phyloP scores from a whole-genome alignment of 2,113 vertebrate species.

The Rhadina sibilatrix region DNA sequence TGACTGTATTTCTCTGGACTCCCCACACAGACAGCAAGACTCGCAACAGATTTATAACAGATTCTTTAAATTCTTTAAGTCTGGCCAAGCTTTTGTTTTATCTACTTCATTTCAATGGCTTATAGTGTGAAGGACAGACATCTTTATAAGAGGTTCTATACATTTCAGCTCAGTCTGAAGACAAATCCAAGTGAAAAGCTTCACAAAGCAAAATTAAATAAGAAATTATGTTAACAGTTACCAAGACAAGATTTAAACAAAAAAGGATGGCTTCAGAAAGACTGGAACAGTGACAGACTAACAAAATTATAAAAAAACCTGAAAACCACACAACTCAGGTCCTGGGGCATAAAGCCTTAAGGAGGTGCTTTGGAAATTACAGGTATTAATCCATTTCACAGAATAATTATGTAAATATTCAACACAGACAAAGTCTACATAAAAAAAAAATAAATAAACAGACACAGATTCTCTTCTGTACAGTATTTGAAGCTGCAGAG shows the following conservation, averaged over 20 bases:
- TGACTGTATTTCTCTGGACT: not conserved
- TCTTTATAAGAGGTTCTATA: not conserved
- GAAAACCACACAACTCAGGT: not conserved
- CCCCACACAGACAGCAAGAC: not conserved
- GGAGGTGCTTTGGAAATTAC: not conserved
- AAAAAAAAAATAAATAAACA: not conserved
- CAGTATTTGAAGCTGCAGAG: not conserved
- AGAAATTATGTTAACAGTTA: not conserved
- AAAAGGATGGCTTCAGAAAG: not conserved
- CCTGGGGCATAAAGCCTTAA: not conserved
- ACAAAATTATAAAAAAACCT: not conserved
- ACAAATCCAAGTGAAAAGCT: not conserved
- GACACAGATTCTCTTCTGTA: not conserved
- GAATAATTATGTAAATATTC: not conserved
- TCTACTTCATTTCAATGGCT: not conserved
- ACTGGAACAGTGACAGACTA: not conserved
- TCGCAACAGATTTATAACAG: not conserved
- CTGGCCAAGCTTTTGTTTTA: not conserved
- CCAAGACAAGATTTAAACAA: not conserved
- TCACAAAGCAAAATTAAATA: not conserved
- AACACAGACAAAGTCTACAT: not conserved
- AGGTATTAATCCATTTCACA: not conserved
- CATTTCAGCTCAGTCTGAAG: not conserved
- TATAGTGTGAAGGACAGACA: not conserved
- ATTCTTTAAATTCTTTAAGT: conserved; percentile 28